phyloP scores from a whole-genome alignment of 2,888 invertebrate genomes.

The Dynastes hyllus region DNA sequence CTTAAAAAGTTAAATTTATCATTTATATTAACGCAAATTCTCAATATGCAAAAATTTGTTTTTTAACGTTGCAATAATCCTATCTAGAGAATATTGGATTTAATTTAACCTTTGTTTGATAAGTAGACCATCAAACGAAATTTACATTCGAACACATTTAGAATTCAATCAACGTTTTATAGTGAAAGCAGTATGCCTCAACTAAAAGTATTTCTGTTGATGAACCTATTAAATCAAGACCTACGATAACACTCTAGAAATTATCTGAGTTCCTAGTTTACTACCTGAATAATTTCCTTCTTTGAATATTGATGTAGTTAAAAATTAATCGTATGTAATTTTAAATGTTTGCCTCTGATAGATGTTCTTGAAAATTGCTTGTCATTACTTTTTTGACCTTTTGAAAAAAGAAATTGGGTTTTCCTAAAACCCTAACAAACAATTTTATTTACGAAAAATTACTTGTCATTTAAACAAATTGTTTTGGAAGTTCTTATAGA shows the following conservation, averaged over 20 bases:
- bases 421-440: too few relatives aligned
- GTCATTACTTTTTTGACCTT: too few relatives aligned
- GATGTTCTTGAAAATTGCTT: too few relatives aligned
- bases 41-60: not conserved
- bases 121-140: constrained; percentile 3
- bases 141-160: constrained; percentile 8
- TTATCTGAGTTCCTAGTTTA: constrained; percentile 3
- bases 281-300: not conserved
- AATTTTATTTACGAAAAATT: too few relatives aligned
- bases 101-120: not conserved
- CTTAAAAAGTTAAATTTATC: not conserved
- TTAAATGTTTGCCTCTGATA: too few relatives aligned
- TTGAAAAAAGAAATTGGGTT: too few relatives aligned
- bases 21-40: not conserved
- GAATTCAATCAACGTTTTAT: constrained; percentile 6
- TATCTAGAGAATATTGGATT: not conserved
- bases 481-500: too few relatives aligned
- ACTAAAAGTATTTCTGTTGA: constrained; percentile 25
- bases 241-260: constrained; percentile 13
- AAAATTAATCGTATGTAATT: not conserved
- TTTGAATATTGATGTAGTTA: not conserved
- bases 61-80: not conserved
- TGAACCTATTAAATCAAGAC: constrained; percentile 22
- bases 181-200: constrained; percentile 19
- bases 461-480: too few relatives aligned